Evolutionary conservation across 2,888 invertebrate genomes (phyloP).

Genomic region (Pyrrhia umbra): DNA sequence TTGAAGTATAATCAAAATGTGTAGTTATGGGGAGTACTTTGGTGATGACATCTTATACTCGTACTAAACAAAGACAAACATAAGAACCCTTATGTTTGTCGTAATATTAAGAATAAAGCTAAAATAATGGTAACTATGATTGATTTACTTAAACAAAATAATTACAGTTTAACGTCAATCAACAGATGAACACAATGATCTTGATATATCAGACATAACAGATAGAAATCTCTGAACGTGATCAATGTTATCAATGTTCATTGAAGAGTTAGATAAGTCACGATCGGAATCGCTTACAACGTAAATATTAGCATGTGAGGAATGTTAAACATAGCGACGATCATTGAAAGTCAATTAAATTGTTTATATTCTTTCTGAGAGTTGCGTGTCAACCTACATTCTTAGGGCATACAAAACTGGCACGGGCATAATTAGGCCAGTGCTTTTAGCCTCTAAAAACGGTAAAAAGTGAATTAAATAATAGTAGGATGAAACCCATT

Average conservation of each 20-base stretch:
- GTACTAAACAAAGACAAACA: too few species aligned
- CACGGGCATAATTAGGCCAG: too few species aligned
- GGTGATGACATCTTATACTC: too few species aligned
- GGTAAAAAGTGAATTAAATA: too few species aligned
- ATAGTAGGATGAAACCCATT: too few species aligned
- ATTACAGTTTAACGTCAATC: not conserved
- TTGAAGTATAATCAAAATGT: too few species aligned
- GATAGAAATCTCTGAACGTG: slow-evolving; percentile 15
- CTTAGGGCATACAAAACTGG: too few species aligned
- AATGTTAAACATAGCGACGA: slow-evolving; percentile 41
- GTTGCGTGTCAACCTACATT: slow-evolving; percentile 19
- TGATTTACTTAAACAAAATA: not conserved
- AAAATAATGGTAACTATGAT: too few species aligned
- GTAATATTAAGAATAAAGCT: too few species aligned
- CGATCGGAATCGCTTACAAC: slow-evolving; percentile 4
- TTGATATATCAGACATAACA: not conserved
- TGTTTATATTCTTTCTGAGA: slow-evolving; percentile 25
- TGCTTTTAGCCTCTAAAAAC: too few species aligned
- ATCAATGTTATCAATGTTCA: not conserved
- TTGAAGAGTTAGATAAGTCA: slow-evolving; percentile 15
- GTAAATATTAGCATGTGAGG: slow-evolving; percentile 28
- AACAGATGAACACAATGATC: not conserved
- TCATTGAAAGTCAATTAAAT: slow-evolving; percentile 45
- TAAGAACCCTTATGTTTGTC: too few species aligned
- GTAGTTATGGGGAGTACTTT: too few species aligned